Base-by-base conservation (phyloP, 1,140 invertebrate genomes). In the Muscidifurax raptorellus region DNA sequence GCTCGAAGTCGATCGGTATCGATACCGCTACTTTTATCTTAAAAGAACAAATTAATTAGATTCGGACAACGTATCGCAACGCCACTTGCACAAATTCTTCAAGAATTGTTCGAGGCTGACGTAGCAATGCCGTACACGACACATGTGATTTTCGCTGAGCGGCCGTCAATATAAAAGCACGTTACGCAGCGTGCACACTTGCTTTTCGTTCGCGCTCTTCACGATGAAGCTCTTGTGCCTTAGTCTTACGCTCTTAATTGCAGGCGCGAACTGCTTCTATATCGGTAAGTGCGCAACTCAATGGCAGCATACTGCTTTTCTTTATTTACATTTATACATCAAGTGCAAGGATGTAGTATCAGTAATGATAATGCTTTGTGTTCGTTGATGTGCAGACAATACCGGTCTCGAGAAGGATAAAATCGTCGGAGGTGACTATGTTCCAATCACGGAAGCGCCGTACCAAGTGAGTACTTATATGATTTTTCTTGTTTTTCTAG, bases 381-480 rank as follows among this genome's bases (percentile, higher is more conserved):
- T 66, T 28, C 15, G 18, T 32, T 66, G 1, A 36, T 67, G 25
- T 30, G 66, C 44, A 79, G 82, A 79, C 10, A 84, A 66, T 27
- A 12, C 13, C 12, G 25, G 32, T 9, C 47, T 5, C 6, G 40
- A 74, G 22, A 84, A 74, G 64, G 30, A 75, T 40, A 83, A 72
- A 30, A 85, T 85, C 79, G 80, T 85, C 44, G 83, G 83, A 40
- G 86, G 86, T 25, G 72, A 80, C 15, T 47, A 77, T 47, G 64
- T 72, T 12, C 27, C 79, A 0, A 74, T 84, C 67, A 84, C 66
- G 32, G 30, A 78, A 32, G 80, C 80, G 27, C 85, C 85, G 7
- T 86, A 86, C 30, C 79, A 84, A 66, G 85, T 86, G 40, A 82
- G 85, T 84, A 27, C 28, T 79, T 40, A 10, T 40, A 40, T 79